phyloP scores from a whole-genome alignment of 53 echinoderm and acorn worm species.

The Hippasteria phrygiana region DNA sequence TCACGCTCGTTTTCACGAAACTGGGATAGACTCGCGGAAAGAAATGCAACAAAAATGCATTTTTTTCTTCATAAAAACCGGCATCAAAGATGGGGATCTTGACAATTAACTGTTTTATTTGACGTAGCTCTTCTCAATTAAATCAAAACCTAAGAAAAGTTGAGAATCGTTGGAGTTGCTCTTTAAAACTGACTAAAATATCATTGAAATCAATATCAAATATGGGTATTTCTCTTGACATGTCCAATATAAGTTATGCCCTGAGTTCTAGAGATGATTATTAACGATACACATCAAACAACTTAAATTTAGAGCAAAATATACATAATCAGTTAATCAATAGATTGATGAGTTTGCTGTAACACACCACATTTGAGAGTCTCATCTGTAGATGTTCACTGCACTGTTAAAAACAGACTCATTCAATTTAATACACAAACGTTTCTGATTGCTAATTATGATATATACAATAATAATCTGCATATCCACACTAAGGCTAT shows the following conservation, averaged over 20 bases:
- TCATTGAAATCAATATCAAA: neutral
- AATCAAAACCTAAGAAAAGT: no score
- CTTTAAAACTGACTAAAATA: neutral
- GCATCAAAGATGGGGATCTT: no score
- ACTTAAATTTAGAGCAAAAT: neutral
- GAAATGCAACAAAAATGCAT: no score
- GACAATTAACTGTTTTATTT: no score
- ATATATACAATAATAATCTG: conserved; percentile 13
- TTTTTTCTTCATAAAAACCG: no score
- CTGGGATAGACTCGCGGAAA: no score
- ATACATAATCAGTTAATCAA: conserved; percentile 2
- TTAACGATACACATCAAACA: neutral
- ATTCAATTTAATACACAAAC: conserved; percentile 25
- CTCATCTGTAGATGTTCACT: neutral
- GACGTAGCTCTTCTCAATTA: no score
- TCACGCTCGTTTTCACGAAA: no score
- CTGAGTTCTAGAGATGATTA: conserved; percentile 15
- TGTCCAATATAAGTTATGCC: neutral
- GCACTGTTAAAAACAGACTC: neutral
- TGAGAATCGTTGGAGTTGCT: neutral
- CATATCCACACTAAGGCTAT: neutral
- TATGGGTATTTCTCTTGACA: neutral
- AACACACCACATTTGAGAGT: neutral
- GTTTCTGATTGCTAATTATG: neutral
- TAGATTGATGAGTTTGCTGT: neutral